These are phyloP conservation scores for Galago senegalensis DNA, from an alignment of 2,797 vertebrate species.

Conservation along the genomic window DNA sequence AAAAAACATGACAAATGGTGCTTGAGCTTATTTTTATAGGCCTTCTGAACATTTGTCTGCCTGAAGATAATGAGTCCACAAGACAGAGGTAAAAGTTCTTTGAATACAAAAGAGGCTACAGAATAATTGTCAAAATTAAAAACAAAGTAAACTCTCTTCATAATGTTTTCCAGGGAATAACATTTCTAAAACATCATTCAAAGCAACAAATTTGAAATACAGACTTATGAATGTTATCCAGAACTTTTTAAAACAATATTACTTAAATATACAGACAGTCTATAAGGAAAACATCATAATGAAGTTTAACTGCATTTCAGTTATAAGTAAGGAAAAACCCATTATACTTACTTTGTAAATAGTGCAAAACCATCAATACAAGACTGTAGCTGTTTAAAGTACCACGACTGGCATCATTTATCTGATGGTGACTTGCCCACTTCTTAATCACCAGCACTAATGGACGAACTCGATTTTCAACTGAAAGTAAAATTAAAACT, in stretches of 20 bases:
- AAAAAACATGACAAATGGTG: neutral
- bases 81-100: slow-evolving; percentile 42
- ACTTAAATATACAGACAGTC: neutral
- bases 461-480: slow-evolving; percentile 96
- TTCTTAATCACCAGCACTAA: slow-evolving; percentile 97
- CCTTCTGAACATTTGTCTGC: slow-evolving; percentile 11
- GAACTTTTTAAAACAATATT: slow-evolving; percentile 64
- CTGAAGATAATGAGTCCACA: slow-evolving; percentile 68
- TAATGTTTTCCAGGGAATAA: slow-evolving; percentile 68
- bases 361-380: slow-evolving; percentile 98
- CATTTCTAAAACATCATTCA: slow-evolving; percentile 55
- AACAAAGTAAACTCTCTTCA: slow-evolving; percentile 61
- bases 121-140: slow-evolving; percentile 48
- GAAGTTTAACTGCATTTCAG: slow-evolving; percentile 71
- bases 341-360: slow-evolving; percentile 97
- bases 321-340: slow-evolving; percentile 35
- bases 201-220: slow-evolving; percentile 22
- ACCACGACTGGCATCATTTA: slow-evolving; percentile 98
- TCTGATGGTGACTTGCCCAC: slow-evolving; percentile 95
- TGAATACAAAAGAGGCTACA: slow-evolving; percentile 46
- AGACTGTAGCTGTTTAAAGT: slow-evolving; percentile 98
- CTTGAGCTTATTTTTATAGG: slow-evolving; percentile 80
- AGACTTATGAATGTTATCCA: neutral
- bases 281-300: slow-evolving; percentile 57
- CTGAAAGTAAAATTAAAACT: slow-evolving; percentile 90